Evolutionary conservation across 2,113 vertebrate species (phyloP), one percentile per base, ranked within the genome.

Genomic region (Gopherus evgoodei): DNA sequence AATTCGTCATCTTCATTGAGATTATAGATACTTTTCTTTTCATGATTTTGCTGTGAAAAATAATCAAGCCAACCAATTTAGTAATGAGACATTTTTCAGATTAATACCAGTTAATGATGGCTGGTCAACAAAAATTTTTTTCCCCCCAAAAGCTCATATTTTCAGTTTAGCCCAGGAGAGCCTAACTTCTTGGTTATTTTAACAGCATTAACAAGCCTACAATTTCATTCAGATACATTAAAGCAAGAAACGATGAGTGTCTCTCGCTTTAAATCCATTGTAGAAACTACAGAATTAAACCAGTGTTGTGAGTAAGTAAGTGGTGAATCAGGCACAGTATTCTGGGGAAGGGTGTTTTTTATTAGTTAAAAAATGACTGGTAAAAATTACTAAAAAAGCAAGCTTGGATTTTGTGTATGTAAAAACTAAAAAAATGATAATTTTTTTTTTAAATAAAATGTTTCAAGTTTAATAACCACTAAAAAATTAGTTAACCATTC

Each of bases 1-100:
- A 99, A 97, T 84, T 99, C 99, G 86, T 99, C 99, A 16, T 99
- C 99, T 96, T 99, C 99, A 29, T 99, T 99, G 87, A 99, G 98
- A 95, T 99, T 99, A 96, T 98, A 99, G 81, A 99, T 90, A 49
- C 98, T 99, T 97, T 99, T 99, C 96, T 99, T 99, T 12, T 98
- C 98, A 3, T 98, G 98, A 86, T 96, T 96, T 81, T 99, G 98
- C 99, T 99, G 94, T 57, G 54, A 92, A 57, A 62, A 95, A 35
- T 11, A 86, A 54, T 17, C 50, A 79, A 84, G 65, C 19, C 93
- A 91, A 87, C 8, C 29, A 87, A 86, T 88, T 56, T 91, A 94
- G 53, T 50, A 90, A 53, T 7, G 31, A 47, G 92, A 88, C 4
- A 88, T 24, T 78, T 57, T 81, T 31, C 84, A 94, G 6, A 19